Percentiles rank a stretch among this genome's conserved stretches.
Conservation (phyloP, 2,113 vertebrate species). For the Dipodomys merriami region DNA sequence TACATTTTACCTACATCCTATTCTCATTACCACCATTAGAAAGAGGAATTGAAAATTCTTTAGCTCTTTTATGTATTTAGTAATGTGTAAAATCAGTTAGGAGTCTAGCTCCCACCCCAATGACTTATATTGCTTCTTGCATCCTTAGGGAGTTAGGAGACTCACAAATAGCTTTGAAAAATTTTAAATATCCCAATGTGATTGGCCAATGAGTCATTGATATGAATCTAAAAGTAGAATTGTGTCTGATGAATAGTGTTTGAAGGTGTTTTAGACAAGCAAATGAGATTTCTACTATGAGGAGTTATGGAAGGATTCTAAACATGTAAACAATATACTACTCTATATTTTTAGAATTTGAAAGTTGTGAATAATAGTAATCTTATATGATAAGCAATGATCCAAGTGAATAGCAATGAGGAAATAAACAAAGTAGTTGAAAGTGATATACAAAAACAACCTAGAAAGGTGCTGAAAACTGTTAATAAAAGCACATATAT, state of each 20-base stretch:
- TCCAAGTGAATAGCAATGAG: background rate
- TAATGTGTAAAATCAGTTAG: background rate
- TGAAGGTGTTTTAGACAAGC: background rate
- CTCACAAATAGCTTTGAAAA: background rate
- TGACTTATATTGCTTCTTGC: background rate
- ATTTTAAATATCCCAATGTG: background rate
- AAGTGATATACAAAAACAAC: background rate
- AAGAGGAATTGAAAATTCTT: background rate
- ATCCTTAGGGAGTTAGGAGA: background rate
- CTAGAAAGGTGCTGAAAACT: background rate
- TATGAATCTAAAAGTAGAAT: background rate
- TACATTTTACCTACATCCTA: slow-evolving; percentile 29
- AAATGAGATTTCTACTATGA: background rate
- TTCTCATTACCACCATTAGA: background rate
- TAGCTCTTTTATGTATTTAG: background rate
- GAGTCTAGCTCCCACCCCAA: background rate
- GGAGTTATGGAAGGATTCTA: background rate
- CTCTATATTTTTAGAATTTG: background rate
- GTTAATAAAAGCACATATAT: background rate
- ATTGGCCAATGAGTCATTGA: background rate
- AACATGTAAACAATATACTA: background rate
- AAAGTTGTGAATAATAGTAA: slow-evolving; percentile 1
- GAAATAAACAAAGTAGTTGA: background rate
- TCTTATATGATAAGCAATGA: background rate
- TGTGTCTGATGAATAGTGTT: background rate